phyloP scores from a whole-genome alignment of 2,888 invertebrate species.

The Netelia virgata region DNA sequence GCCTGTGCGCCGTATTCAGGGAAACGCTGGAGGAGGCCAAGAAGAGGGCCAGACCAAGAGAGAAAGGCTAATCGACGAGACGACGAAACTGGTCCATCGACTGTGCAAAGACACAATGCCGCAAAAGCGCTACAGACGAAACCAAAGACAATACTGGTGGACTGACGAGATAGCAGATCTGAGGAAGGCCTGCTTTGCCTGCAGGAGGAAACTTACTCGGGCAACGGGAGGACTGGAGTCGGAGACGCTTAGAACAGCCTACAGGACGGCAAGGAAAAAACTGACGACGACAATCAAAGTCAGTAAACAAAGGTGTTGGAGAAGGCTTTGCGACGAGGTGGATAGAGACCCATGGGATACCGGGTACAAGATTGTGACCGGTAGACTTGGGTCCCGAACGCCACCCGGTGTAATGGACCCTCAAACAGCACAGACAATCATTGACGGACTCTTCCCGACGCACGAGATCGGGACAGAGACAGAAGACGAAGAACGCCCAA shows the following conservation, averaged over 20 bases:
- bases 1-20: background rate
- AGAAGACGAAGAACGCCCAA: background rate
- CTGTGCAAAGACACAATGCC: constrained; percentile 7
- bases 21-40: no score
- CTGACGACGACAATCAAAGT: background rate
- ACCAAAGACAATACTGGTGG: constrained; percentile 26
- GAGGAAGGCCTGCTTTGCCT: no score
- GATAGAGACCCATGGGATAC: constrained; percentile 24
- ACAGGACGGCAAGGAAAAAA: constrained; percentile 6
- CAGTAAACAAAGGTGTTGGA: constrained; percentile 12
- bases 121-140: background rate
- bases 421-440: constrained; percentile 15
- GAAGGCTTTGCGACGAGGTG: constrained; percentile 27
- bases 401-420: constrained; percentile 31
- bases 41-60: no score
- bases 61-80: constrained; percentile 6
- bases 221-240: background rate
- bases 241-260: background rate
- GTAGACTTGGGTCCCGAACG: constrained; percentile 26
- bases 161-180: constrained; percentile 12
- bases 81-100: background rate
- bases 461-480: constrained; percentile 24
- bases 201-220: background rate
- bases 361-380: constrained; percentile 60
- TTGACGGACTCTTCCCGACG: constrained; percentile 54